Evolutionary conservation across 2,113 vertebrate species (phyloP).

Genomic region (Leiothrix lutea): DNA sequence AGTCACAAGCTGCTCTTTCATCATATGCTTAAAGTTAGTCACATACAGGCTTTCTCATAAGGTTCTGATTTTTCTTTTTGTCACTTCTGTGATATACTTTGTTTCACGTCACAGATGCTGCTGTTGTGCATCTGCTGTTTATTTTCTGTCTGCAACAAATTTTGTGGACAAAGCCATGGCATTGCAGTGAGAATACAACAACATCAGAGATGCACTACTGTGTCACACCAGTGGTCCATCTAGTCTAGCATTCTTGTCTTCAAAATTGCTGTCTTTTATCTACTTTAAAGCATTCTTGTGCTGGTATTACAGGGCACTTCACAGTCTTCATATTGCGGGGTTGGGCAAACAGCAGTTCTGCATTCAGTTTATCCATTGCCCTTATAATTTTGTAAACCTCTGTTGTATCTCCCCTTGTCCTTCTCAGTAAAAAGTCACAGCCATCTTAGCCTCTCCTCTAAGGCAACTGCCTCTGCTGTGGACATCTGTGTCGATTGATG

Average conservation of each 20-base stretch:
- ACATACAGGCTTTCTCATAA: slow-evolving; percentile 18
- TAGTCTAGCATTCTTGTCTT: not conserved
- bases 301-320: not conserved
- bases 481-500: not conserved
- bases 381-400: not conserved
- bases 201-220: not conserved
- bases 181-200: not conserved
- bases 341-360: not conserved
- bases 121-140: slow-evolving; percentile 31
- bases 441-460: not conserved
- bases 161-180: not conserved
- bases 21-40: slow-evolving; percentile 36
- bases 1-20: slow-evolving; percentile 28
- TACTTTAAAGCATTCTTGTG: not conserved
- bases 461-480: not conserved
- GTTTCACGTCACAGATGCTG: not conserved
- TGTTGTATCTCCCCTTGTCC: not conserved
- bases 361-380: not conserved
- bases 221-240: not conserved
- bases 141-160: slow-evolving; percentile 18
- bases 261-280: not conserved
- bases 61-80: slow-evolving; percentile 45
- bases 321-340: not conserved
- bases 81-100: slow-evolving; percentile 36
- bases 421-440: not conserved